Percentiles rank a stretch among this genome's conserved stretches.
Conservation (phyloP, 2,113 vertebrate species). For the Xenopus tropicalis region DNA sequence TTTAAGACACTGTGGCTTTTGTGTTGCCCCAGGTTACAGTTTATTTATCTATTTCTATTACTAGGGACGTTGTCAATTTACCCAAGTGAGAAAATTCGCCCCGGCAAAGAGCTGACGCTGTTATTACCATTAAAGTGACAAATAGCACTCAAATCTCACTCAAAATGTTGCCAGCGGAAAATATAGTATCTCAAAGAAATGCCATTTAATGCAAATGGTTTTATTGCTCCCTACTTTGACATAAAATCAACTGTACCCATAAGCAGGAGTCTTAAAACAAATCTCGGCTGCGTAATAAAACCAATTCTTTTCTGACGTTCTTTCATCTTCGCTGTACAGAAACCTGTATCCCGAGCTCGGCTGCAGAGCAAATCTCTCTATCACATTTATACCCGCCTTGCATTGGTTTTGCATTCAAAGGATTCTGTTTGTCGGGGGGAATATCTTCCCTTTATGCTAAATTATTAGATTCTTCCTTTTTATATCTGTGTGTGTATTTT, state of each 20-base stretch:
- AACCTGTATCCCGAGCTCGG: background rate
- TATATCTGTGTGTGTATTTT: background rate
- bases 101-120: slow-evolving; percentile 25
- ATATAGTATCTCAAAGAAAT: slow-evolving; percentile 26
- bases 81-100: slow-evolving; percentile 45
- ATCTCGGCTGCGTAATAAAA: slow-evolving; percentile 8
- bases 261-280: slow-evolving; percentile 8
- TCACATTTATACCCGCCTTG: background rate
- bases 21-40: slow-evolving; percentile 14
- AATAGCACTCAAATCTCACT: slow-evolving; percentile 54
- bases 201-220: slow-evolving; percentile 22
- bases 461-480: background rate
- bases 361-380: background rate
- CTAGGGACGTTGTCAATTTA: slow-evolving; percentile 49
- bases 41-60: slow-evolving; percentile 56
- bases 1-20: no score
- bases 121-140: slow-evolving; percentile 60
- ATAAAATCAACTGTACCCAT: slow-evolving; percentile 29
- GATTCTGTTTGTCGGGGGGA: background rate
- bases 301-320: slow-evolving; percentile 15
- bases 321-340: background rate
- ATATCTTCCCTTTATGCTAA: background rate
- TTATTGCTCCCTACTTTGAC: slow-evolving; percentile 29
- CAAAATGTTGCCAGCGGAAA: slow-evolving; percentile 24
- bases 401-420: background rate